A percentile compares a stretch with the other conserved stretches of the same genome.
Evolutionary conservation across 2,888 invertebrate genomes (phyloP).

Genomic region (Asteroscopus sphinx): DNA sequence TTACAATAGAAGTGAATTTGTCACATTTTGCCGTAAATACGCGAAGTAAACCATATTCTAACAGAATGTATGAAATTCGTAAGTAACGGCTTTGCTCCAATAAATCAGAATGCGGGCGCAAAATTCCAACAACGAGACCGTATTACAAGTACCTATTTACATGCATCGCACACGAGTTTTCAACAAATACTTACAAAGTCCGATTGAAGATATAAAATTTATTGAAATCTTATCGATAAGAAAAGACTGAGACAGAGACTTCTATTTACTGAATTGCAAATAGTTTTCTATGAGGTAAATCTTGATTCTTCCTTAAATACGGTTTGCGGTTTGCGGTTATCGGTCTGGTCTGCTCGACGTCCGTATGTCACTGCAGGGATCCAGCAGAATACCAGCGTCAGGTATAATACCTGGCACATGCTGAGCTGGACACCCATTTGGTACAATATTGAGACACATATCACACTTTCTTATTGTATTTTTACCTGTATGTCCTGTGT

Average conservation of each 20-base stretch:
- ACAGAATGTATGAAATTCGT: conserved; percentile 35
- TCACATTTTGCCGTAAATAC: conserved; percentile 18
- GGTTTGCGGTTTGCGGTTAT: too few species aligned
- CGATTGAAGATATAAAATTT: conserved; percentile 33
- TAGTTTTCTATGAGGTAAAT: too few species aligned
- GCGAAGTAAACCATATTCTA: conserved; percentile 7
- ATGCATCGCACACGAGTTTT: conserved; percentile 50
- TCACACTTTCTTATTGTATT: too few species aligned
- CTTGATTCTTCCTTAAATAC: too few species aligned
- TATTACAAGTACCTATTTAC: conserved; percentile 62
- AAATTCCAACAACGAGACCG: conserved; percentile 71
- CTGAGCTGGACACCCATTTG: too few species aligned
- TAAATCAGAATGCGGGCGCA: conserved; percentile 68
- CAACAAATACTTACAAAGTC: conserved; percentile 47
- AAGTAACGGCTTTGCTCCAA: conserved; percentile 51
- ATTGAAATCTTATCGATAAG: conserved; percentile 19
- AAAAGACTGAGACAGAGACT: neutral
- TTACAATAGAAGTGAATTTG: conserved; percentile 32
- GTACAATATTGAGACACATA: too few species aligned
- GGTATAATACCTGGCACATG: too few species aligned
- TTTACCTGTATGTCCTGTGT: too few species aligned
- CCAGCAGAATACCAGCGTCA: too few species aligned
- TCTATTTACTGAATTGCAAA: neutral
- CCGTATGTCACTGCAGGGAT: too few species aligned
- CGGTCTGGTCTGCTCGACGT: too few species aligned